Conservation (phyloP, 2,797 vertebrate genomes). For the Clarias laeviceps region DNA sequence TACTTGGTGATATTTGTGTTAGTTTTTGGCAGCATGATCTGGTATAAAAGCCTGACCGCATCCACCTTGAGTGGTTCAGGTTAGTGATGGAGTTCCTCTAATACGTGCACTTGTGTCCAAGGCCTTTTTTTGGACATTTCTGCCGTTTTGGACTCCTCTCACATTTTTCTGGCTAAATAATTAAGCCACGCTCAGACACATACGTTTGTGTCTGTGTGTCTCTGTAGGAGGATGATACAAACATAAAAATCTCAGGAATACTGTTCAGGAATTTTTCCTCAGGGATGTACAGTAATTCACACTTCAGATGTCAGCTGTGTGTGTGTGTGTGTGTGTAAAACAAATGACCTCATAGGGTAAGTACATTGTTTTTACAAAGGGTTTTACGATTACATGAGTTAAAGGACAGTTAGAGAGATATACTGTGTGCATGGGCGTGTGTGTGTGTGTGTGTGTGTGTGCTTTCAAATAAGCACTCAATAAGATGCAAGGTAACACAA, state of each 20-base stretch:
- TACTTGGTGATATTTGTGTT: too few species aligned
- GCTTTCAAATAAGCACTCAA: background rate
- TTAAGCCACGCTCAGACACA: slow-evolving; percentile 67
- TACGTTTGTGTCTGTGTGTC: slow-evolving; percentile 59
- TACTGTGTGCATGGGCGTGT: slow-evolving; percentile 5
- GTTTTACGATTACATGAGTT: background rate
- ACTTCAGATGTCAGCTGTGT: slow-evolving; percentile 68
- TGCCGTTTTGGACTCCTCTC: slow-evolving; percentile 83
- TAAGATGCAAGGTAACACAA: background rate
- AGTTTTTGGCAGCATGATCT: background rate
- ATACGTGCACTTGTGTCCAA: slow-evolving; percentile 70
- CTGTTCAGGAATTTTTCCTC: slow-evolving; percentile 72
- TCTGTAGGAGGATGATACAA: slow-evolving; percentile 47
- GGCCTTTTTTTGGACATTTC: slow-evolving; percentile 77
- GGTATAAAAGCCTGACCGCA: background rate
- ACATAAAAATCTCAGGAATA: too few species aligned
- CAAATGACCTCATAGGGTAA: background rate
- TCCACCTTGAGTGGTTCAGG: slow-evolving; percentile 10
- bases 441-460: slow-evolving; percentile 7
- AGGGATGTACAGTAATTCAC: slow-evolving; percentile 66
- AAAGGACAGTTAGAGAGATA: background rate
- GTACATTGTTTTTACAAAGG: background rate
- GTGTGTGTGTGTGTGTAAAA: background rate
- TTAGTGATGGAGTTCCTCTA: slow-evolving; percentile 74
- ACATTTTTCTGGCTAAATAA: slow-evolving; percentile 72